Base-by-base conservation (phyloP, 2,113 vertebrate genomes). In the Henicopernis longicauda region DNA sequence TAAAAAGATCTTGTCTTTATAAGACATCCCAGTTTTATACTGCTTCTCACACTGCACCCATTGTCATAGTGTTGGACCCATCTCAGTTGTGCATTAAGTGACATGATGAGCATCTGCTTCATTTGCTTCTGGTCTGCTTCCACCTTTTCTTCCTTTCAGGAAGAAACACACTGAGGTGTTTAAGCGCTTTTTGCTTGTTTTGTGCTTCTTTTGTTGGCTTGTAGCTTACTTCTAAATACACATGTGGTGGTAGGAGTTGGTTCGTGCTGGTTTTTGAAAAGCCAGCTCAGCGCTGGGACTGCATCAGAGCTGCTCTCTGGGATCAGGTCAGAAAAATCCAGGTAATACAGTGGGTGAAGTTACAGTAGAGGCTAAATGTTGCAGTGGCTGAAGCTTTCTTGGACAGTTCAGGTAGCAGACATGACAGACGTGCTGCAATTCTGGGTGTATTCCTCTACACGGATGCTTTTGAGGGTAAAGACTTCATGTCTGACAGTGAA, bases 31-130 rank as follows among this genome's bases (percentile, higher is more conserved):
- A n/a, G 34, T 42, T 71, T 59, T n/a, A n/a, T 36, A 8, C 27
- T 26, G 20, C 25, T 86, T 61, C 50, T 74, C 1, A 0, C 22
- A 10, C 18, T 66, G 47, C 54, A n/a, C 72, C 47, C 12, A 0
- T 55, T 62, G 49, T 15, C 4, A 1, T 23, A 16, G 34, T 20
- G 54, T 15, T n/a, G 27, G 25, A 63, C 42, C 11, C 2, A 0
- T n/a, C 38, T 73, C 74, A 26, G 7, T 22, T 1, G 11, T n/a
- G 42, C 22, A 2, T 40, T 61, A 31, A 74, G 47, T 20, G n/a
- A 22, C 22, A 2, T 0, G 5, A 34, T 5, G 10, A 87, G 27
- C 23, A 16, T n/a, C 58, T 74, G 34, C 55, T 50, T 86, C 19
- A 1, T 18, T 47, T 65, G 9, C 27, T 84, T 58, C 54, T 26